These are phyloP conservation scores for Epinotia demarniana DNA, from an alignment of 2,888 invertebrate species.

Conservation along the genomic window DNA sequence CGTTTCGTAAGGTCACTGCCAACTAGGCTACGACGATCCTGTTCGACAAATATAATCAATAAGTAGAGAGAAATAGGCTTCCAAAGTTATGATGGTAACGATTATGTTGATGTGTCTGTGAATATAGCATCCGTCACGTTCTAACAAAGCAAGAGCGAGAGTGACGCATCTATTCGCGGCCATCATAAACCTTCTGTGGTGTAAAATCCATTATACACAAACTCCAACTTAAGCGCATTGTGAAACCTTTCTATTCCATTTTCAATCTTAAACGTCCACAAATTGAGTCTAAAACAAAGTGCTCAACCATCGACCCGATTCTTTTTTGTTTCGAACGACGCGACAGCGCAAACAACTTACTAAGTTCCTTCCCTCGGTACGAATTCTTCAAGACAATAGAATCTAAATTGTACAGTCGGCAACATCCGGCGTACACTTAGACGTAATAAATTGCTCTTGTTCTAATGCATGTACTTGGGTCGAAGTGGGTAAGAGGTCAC, in stretches of 20 bases:
- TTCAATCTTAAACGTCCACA: neutral
- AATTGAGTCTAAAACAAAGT: conserved; percentile 18
- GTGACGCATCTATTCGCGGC: neutral
- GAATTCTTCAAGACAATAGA: conserved; percentile 44
- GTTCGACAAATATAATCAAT: too few species aligned
- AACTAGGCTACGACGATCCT: too few species aligned
- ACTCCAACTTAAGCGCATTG: conserved; percentile 4
- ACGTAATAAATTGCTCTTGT: conserved; percentile 65
- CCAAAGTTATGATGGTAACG: neutral
- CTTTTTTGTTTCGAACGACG: conserved; percentile 25
- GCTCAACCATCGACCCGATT: neutral
- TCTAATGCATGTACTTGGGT: conserved; percentile 59
- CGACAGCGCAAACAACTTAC: conserved; percentile 38
- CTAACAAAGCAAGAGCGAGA: neutral
- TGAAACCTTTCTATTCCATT: neutral
- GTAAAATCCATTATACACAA: neutral
- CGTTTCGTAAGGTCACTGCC: too few species aligned
- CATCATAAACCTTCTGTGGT: neutral
- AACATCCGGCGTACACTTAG: conserved; percentile 64
- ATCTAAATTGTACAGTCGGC: conserved; percentile 55
- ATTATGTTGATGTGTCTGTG: neutral
- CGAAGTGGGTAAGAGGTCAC: conserved; percentile 41
- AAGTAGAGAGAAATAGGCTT: too few species aligned
- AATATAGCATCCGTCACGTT: neutral
- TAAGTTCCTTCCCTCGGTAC: conserved; percentile 36